Evolutionary conservation across 2,797 vertebrate genomes (phyloP), one percentile per base, ranked within the genome.

Genomic region (Mallotus villosus): DNA sequence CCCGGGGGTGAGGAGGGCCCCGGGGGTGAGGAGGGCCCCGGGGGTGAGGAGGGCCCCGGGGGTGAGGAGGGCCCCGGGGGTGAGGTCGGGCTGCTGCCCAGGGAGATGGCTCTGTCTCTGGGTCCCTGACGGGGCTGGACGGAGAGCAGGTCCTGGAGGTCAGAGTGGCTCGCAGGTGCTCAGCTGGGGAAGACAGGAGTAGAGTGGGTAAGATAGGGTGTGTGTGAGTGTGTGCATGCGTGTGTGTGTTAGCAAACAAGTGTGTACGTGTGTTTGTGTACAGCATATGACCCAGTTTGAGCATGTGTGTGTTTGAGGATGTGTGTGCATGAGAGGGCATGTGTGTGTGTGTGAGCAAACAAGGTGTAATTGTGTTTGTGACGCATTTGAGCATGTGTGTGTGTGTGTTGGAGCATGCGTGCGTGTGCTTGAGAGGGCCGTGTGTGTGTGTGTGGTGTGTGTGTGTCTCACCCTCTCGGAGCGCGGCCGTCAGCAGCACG

Each of bases 391-490:
- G n/a, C 19, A 58, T 51, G 1, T 24, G 37, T 24, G 21, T 49
- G 17, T 69, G 27, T 53, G 60, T 53, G 53, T 66, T 57, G 24
- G 37, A 22, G 21, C 27, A 6, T 8, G n/a, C 4, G 32, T 55
- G 41, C 16, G 24, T 27, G 41, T 37, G 8, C 58, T 5, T 0
- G 1, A 22, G 37, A 1, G 1, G 1, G 29, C 1, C 19, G 1
- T 22, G 4, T 34, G 61, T 0, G 3, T 19, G 11, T 69, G 24
- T 21, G 41, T 55, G 46, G 3, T 19, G 11, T 69, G 24, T 21
- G 41, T 55, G 46, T 25, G 9, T 79, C 89, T 90, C 81, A 96
- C 97, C 96, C 88, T 98, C 97, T 78, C 87, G 93, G 73, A 98
- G 90, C 0, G 96, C 97, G 25, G 95, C 95, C 14, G 89, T 82